A percentile compares a stretch with the other conserved stretches of the same genome.
phyloP scores from a whole-genome alignment of 2,113 vertebrate genomes.

The Acanthisitta chloris region DNA sequence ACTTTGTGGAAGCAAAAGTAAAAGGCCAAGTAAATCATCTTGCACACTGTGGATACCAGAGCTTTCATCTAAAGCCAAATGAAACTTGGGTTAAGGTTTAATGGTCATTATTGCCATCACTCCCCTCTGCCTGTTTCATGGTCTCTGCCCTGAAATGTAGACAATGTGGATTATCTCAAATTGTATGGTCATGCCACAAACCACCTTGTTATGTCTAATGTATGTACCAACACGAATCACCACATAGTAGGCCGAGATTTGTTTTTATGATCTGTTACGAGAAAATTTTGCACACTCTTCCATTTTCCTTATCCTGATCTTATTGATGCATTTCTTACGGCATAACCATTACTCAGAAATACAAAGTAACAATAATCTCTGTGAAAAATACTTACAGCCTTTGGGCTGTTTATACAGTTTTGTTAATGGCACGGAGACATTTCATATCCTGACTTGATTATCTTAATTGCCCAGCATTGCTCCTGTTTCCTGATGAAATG shows the following conservation, averaged over 20 bases:
- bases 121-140: not conserved
- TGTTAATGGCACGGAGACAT: not conserved
- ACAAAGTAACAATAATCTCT: not conserved
- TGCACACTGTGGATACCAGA: not conserved
- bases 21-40: not conserved
- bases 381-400: not conserved
- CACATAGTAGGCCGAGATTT: not conserved
- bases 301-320: not conserved
- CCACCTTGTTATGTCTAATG: not conserved
- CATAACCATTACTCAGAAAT: not conserved
- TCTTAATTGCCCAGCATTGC: not conserved
- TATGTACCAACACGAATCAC: not conserved
- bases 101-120: not conserved
- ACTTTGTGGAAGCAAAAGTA: not conserved
- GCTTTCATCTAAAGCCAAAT: not conserved
- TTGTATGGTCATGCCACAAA: not conserved
- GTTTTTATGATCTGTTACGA: not conserved
- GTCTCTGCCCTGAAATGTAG: rapidly evolving
- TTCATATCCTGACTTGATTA: not conserved
- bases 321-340: not conserved
- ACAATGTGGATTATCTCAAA: not conserved
- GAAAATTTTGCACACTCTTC: not conserved
- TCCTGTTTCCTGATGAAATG: not conserved
- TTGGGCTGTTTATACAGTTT: not conserved
- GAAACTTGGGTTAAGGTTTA: not conserved